Base-by-base conservation (phyloP, 2,888 invertebrate species). In the Drosophila phalerata region DNA sequence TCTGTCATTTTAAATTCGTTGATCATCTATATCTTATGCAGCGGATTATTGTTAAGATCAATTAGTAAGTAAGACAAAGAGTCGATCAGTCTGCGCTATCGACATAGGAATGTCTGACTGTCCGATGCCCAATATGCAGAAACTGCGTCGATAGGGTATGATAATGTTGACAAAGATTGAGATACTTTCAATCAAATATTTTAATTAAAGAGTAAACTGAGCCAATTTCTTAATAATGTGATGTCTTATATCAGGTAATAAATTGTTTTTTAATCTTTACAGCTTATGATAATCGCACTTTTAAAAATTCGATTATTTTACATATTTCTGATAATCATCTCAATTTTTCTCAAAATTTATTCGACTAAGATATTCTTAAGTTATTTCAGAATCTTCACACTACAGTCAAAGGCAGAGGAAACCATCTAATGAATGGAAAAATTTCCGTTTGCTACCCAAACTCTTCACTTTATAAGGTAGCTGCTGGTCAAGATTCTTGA, bases 21-120 rank as follows among this genome's bases (percentile, higher is more conserved):
- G 43, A 43, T 43, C 30, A 57, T 37, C 62, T 53, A 45, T 52
- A 37, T 25, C 58, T 38, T 47, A 60, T 65, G 30, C 52, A 30
- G n/a, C 13, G 52, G 57, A 64, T 64, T 58, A 51, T n/a, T 10
- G 62, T 22, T 47, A 22, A 22, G 62, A 40, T 34, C 58, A 69
- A 55, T 22, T 38, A 19, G 32, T 28, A 22, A 19, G n/a, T 40
- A 30, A 37, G 40, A 69, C 42, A 53, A 61, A 49, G 56, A 22
- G n/a, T 32, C 70, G 47, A 38, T 45, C 53, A 22, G 56, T 40
- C 34, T 34, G 42, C 19, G 60, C 45, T 55, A 52, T 56, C 55
- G 58, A 40, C 52, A 19, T 19, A 40, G 43, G n/a, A 72, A 66
- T 71, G 66, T 45, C 60, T 47, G 37, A 47, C 45, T 58, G n/a